phyloP scores from a whole-genome alignment of 1,140 invertebrate species.

The Pseudoatta argentina region DNA sequence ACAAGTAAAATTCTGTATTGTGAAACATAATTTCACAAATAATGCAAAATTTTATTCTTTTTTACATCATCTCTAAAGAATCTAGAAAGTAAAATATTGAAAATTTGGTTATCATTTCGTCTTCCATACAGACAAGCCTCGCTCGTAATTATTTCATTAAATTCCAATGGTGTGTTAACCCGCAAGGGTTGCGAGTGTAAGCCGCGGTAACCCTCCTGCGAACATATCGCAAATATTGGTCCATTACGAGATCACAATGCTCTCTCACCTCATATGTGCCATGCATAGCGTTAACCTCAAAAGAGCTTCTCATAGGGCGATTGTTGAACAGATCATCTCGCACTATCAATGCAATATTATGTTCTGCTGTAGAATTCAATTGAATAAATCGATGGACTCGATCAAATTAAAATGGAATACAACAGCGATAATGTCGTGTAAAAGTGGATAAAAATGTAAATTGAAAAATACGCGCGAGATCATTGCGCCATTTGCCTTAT shows the following conservation, averaged over 20 bases:
- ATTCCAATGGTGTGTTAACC: constrained; percentile 45
- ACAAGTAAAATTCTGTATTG: too few species aligned
- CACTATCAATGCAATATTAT: constrained; percentile 15
- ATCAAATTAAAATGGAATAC: constrained; percentile 14
- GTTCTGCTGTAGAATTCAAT: not conserved
- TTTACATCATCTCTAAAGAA: not conserved
- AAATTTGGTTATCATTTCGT: not conserved
- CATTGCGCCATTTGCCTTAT: not conserved
- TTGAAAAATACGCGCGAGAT: not conserved
- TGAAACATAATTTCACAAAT: not conserved
- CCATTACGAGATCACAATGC: constrained; percentile 81
- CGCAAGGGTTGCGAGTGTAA: constrained; percentile 64
- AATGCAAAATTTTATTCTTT: constrained; percentile 21
- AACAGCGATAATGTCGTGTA: not conserved
- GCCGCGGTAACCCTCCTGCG: constrained; percentile 66
- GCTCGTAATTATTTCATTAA: constrained; percentile 69
- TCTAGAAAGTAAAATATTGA: not conserved
- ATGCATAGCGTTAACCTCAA: constrained; percentile 54
- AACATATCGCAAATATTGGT: constrained; percentile 80
- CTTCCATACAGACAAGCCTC: not conserved
- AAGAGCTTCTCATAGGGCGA: constrained; percentile 44
- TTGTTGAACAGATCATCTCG: constrained; percentile 39
- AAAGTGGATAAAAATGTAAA: constrained; percentile 6
- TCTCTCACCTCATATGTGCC: constrained; percentile 63
- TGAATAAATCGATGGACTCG: not conserved